Evolutionary conservation across 2,888 invertebrate species (phyloP).

Genomic region (Copidosoma aretas): DNA sequence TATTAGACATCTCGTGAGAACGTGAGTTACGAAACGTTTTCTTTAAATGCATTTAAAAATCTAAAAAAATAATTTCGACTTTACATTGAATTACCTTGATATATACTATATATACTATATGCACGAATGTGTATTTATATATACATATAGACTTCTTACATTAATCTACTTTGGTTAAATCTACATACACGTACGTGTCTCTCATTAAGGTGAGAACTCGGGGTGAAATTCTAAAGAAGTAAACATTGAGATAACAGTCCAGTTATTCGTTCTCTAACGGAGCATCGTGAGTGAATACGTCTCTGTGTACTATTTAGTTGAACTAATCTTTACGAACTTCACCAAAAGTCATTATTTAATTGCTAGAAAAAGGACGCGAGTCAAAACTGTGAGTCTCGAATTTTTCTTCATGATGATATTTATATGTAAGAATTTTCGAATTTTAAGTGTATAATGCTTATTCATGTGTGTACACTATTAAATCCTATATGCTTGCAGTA

Average conservation of each 20-base stretch:
- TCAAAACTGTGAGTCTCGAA: conserved; percentile 27
- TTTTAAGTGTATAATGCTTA: conserved; percentile 34
- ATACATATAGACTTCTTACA: conserved; percentile 8
- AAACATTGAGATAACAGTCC: no score
- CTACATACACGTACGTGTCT: conserved; percentile 23
- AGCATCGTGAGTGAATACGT: no score
- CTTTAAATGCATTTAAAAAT: conserved; percentile 34
- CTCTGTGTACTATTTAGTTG: no score
- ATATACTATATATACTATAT: conserved; percentile 18
- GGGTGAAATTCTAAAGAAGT: conserved; percentile 32
- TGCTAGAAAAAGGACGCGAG: conserved; percentile 30
- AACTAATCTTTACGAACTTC: conserved; percentile 31
- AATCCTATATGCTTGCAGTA: conserved; percentile 35
- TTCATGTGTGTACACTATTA: conserved; percentile 31
- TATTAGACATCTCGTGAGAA: conserved; percentile 1
- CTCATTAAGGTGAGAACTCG: conserved; percentile 11
- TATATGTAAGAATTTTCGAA: conserved; percentile 26
- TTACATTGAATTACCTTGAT: conserved; percentile 17
- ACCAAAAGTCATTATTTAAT: conserved; percentile 21
- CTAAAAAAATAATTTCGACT: conserved; percentile 36
- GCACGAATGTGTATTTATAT: no score
- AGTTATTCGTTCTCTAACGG: no score
- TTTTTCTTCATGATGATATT: conserved; percentile 3
- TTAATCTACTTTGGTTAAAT: conserved; percentile 38
- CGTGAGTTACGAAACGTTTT: conserved; percentile 20